Conservation (phyloP, 1,140 invertebrate species). For the Zaprionus lachaisei region DNA sequence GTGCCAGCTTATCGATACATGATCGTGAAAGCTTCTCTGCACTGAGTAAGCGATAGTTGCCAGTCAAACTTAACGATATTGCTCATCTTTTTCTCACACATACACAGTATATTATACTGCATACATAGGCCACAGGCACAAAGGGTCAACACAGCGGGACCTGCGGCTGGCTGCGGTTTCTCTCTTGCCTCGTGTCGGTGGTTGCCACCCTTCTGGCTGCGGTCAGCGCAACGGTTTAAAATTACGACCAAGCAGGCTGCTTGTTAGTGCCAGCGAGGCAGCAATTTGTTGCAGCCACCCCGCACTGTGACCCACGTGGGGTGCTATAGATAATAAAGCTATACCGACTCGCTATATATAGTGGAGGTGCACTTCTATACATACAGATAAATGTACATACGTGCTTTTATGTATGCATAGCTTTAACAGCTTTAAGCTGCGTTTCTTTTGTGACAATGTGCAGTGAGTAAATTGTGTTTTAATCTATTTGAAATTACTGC, state of each 20-base stretch:
- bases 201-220: conserved; percentile 27
- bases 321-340: conserved; percentile 37
- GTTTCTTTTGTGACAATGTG: neutral
- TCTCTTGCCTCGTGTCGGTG: conserved; percentile 7
- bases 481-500: conserved; percentile 5
- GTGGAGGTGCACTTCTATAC: neutral
- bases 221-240: conserved; percentile 64
- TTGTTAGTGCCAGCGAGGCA: conserved; percentile 43
- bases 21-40: neutral
- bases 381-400: neutral
- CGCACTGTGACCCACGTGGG: neutral
- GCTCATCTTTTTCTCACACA: conserved; percentile 3
- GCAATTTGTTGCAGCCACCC: conserved; percentile 27
- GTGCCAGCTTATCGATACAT: neutral
- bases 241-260: conserved; percentile 50
- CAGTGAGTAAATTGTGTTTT: neutral
- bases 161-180: conserved; percentile 42
- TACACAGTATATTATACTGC: neutral
- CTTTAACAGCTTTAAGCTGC: neutral
- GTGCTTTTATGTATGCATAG: neutral
- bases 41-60: neutral
- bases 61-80: neutral
- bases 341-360: conserved; percentile 6
- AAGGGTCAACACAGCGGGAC: conserved; percentile 68
- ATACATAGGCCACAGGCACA: neutral